phyloP scores from a whole-genome alignment of 2,113 vertebrate genomes.

The Gymnobelideus leadbeateri region DNA sequence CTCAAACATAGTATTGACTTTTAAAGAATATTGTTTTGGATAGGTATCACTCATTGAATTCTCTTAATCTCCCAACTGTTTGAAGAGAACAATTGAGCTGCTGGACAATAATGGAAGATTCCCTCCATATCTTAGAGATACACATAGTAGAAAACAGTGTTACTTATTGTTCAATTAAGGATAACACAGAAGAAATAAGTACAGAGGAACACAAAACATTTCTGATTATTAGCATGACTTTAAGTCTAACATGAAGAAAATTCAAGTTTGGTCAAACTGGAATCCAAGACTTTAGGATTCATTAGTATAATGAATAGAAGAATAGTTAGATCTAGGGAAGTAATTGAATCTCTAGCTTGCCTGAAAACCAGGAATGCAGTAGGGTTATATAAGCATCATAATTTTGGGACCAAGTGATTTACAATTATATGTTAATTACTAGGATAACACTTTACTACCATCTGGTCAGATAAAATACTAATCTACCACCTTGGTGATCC shows the following conservation, averaged over 20 bases:
- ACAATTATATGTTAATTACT: neutral
- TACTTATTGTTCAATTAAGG: neutral
- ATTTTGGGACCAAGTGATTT: neutral
- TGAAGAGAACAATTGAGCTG: neutral
- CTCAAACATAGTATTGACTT: neutral
- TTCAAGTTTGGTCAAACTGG: neutral
- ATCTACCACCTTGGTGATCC: neutral
- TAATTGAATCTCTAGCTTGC: neutral
- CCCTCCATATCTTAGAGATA: neutral
- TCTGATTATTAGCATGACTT: neutral
- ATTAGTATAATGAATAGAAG: neutral
- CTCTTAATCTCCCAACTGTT: neutral
- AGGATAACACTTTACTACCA: neutral
- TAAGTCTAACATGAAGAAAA: neutral
- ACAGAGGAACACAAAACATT: neutral
- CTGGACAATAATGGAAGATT: neutral
- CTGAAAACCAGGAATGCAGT: neutral
- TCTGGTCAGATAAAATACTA: neutral
- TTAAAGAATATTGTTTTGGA: neutral
- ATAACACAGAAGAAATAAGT: neutral
- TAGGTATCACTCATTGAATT: neutral
- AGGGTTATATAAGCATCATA: neutral
- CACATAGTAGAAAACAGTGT: neutral
- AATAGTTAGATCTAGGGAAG: neutral
- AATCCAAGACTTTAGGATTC: neutral